Conservation (phyloP, 2,888 invertebrate species). For the Euplexia lucipara region DNA sequence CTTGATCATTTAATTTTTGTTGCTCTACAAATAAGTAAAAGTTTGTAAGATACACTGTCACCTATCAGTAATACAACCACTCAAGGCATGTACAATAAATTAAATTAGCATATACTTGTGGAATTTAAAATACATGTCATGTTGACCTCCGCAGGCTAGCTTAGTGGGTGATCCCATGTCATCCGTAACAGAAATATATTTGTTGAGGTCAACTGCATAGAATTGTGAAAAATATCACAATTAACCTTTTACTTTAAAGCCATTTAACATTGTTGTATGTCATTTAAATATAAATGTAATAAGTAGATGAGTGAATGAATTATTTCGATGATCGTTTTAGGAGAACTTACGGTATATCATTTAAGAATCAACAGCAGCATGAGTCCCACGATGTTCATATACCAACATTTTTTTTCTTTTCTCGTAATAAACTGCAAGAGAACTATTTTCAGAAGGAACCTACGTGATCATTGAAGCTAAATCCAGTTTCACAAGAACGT, state of each 20-base stretch:
- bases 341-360: too few relatives aligned
- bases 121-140: slow-evolving; percentile 3
- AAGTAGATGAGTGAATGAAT: too few relatives aligned
- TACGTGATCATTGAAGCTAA: neutral
- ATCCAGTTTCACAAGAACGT: neutral
- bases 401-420: too few relatives aligned
- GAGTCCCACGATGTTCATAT: too few relatives aligned
- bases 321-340: too few relatives aligned
- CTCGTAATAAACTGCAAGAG: neutral
- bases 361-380: too few relatives aligned
- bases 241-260: slow-evolving; percentile 37
- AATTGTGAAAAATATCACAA: slow-evolving; percentile 16
- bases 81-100: slow-evolving; percentile 10
- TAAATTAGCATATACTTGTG: slow-evolving; percentile 7
- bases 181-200: slow-evolving; percentile 28
- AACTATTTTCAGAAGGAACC: neutral
- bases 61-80: neutral
- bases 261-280: slow-evolving; percentile 17
- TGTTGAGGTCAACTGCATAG: slow-evolving; percentile 15
- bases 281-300: slow-evolving; percentile 18
- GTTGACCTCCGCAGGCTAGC: neutral
- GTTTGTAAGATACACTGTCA: neutral
- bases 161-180: slow-evolving; percentile 17
- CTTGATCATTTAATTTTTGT: too few relatives aligned
- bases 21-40: neutral